Evolutionary conservation across 2,888 invertebrate species (phyloP), one percentile per base, ranked within the genome.

Genomic region (Melanostoma scalare): DNA sequence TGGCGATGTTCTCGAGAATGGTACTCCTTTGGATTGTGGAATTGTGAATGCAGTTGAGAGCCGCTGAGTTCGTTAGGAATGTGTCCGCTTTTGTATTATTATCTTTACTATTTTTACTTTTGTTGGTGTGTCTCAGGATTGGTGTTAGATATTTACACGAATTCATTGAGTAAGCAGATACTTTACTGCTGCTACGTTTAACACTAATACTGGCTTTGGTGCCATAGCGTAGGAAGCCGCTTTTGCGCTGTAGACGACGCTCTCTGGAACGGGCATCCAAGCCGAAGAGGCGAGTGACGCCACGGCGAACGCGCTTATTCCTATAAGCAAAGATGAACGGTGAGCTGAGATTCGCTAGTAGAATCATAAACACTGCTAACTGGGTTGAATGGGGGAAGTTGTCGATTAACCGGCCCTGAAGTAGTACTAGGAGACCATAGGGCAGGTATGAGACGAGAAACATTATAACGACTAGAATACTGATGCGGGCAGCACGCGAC

Each of bases 401-500:
- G 0, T 90, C 88, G 61, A 89, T 88, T 0, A 90, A 79, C 0
- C 89, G 88, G 10, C 90, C 89, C 80, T 91, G 91, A 50, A 91
- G 87, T 69, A 91, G 81, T 46, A 91, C 90, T 33, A 92, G 81
- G 42, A 91, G 86, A 4, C 91, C 91, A 63, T 89, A 91, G 20
- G 92, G 92, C 81, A 91, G 85, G 73, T 91, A 91, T 33, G 91
- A 92, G 61, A 92, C 89, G 38, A 91, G 88, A 82, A 91, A 91
- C 92, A 91, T 92, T 10, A 91, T 90, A 48, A 91, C 91, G 81
- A 92, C 91, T 86, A 92, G 86, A 72, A 91, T 94, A 88, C 96
- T 96, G 65, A 97, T 96, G 86, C 96, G 94, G 6, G 97, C 97
- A 2, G 97, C 96, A 86, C 97, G 94, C 86, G 96, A 96, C 92